These are phyloP conservation scores for Porites australiensis DNA, from an alignment of 64 coral and sea anemone species.

Conservation along the genomic window DNA sequence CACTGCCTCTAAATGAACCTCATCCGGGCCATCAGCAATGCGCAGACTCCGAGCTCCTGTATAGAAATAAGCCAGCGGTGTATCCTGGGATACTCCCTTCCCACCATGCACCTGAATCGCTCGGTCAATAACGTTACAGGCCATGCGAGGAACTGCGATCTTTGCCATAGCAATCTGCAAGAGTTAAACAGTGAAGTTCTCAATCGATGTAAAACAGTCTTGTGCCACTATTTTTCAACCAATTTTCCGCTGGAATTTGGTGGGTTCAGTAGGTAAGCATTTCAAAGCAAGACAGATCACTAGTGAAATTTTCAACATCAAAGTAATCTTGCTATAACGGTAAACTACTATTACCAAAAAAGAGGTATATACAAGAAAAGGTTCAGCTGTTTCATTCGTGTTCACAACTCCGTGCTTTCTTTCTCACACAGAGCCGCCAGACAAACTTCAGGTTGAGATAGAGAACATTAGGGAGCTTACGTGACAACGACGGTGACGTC, in stretches of 20 bases:
- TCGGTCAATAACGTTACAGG: slow-evolving; percentile 85
- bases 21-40: slow-evolving; percentile 98
- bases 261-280: no score
- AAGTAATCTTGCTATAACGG: no score
- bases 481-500: no score
- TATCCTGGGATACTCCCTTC: slow-evolving; percentile 94
- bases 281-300: not conserved
- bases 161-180: slow-evolving; percentile 98
- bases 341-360: no score
- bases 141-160: slow-evolving; percentile 86
- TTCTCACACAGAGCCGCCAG: no score
- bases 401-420: no score
- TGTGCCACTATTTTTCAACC: no score
- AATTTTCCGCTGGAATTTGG: not conserved
- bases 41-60: slow-evolving; percentile 69
- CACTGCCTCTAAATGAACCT: slow-evolving; percentile 93
- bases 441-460: no score
- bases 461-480: no score
- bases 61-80: slow-evolving; percentile 84
- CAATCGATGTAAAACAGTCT: not conserved
- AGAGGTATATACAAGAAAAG: no score
- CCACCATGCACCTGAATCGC: slow-evolving; percentile 98
- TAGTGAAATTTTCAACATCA: no score
- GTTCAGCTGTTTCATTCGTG: no score
- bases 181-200: not conserved